Conservation (phyloP, 2,888 invertebrate species). For the Branchipolynoe longqiensis region DNA sequence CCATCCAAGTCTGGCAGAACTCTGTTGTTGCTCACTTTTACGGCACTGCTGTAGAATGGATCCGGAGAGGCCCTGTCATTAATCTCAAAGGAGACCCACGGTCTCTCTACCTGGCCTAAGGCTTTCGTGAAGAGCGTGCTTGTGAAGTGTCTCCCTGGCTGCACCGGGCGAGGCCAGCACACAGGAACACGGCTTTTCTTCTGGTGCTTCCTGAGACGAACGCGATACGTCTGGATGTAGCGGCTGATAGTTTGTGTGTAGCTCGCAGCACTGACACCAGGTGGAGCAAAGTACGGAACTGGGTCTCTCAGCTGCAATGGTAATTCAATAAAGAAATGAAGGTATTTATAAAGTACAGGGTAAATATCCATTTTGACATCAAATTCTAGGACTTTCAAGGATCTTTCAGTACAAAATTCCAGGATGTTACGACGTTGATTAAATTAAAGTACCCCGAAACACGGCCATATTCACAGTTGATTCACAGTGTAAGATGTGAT, state of each 20-base stretch:
- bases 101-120: not conserved
- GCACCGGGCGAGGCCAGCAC: not conserved
- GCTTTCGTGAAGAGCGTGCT: not conserved
- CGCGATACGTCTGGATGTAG: not conserved
- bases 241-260: not conserved
- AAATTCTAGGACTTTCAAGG: not conserved
- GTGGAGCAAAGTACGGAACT: not conserved
- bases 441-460: no score
- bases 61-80: no score
- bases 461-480: no score
- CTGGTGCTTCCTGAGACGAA: not conserved
- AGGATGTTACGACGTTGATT: no score
- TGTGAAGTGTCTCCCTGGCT: not conserved
- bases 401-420: no score
- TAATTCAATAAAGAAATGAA: no score
- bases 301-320: not conserved
- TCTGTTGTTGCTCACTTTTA: no score
- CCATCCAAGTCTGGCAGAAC: conserved; percentile 8
- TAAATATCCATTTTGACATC: no score
- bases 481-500: no score
- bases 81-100: not conserved
- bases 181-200: not conserved
- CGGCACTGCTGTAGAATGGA: no score
- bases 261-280: not conserved
- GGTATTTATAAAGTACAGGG: no score